phyloP scores from a whole-genome alignment of 1,140 invertebrate genomes.

The Watersipora subatra region DNA sequence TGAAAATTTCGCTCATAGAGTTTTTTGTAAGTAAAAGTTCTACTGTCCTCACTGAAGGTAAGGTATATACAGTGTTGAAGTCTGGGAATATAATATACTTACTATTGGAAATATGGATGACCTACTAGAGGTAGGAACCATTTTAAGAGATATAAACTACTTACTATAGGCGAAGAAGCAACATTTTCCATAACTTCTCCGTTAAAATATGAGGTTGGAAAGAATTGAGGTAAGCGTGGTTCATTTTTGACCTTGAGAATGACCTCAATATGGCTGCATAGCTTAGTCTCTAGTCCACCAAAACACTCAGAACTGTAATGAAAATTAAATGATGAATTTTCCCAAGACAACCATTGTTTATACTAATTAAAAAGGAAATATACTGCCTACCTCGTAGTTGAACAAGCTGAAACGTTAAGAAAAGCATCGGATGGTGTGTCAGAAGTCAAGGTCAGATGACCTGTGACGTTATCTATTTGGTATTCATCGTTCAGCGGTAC shows the following conservation, averaged over 20 bases:
- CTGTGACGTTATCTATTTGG: not conserved
- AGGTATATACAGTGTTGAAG: no score
- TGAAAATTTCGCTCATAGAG: no score
- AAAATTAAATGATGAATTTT: not conserved
- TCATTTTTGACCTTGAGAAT: not conserved
- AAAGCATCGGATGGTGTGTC: not conserved
- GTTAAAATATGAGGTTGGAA: not conserved
- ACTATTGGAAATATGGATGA: no score
- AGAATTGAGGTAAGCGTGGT: not conserved
- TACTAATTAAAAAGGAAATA: no score
- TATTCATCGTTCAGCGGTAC: not conserved
- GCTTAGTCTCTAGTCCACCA: not conserved
- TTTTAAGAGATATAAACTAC: not conserved
- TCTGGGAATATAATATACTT: no score
- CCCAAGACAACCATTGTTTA: no score
- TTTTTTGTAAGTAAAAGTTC: no score
- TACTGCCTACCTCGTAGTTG: not conserved
- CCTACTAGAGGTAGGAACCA: no score
- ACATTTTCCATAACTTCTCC: not conserved
- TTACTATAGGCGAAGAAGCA: not conserved
- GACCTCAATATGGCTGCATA: not conserved
- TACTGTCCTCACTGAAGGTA: no score
- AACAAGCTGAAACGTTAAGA: not conserved
- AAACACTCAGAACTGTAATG: not conserved
- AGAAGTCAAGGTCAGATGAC: not conserved